Evolutionary conservation across 2,113 vertebrate species (phyloP).

Genomic region (Rhinopithecus roxellana): DNA sequence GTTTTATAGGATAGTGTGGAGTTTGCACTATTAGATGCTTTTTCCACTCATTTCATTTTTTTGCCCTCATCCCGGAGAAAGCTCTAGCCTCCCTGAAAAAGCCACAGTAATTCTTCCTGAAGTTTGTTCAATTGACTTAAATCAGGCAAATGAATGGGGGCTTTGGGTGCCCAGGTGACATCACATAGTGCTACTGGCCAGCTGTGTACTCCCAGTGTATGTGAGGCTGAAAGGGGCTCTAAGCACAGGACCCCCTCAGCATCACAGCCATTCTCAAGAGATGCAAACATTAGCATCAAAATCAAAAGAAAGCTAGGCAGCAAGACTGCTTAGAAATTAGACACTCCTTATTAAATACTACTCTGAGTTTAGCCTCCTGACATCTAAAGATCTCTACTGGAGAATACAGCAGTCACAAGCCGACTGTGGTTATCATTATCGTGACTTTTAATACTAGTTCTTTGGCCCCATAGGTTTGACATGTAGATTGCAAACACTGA

Average conservation of each 20-base stretch:
- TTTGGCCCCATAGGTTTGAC: not conserved
- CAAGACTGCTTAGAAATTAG: not conserved
- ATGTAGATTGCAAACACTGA: not conserved
- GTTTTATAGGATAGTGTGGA: not conserved
- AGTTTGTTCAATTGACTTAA: slow-evolving; percentile 97
- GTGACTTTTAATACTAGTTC: not conserved
- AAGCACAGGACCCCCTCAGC: not conserved
- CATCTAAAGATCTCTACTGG: not conserved
- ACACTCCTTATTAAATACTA: not conserved
- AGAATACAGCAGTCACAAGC: not conserved
- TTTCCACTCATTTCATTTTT: not conserved
- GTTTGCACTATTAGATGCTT: not conserved
- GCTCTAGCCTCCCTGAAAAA: slow-evolving; percentile 93
- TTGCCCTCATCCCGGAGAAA: slow-evolving; percentile 81
- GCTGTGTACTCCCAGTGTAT: slow-evolving; percentile 87
- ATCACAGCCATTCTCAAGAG: not conserved
- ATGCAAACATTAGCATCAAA: not conserved
- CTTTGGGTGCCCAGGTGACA: slow-evolving; percentile 90
- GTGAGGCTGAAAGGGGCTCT: not conserved
- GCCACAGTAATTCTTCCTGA: slow-evolving; percentile 93
- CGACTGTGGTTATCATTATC: not conserved
- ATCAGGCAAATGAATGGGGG: slow-evolving; percentile 95
- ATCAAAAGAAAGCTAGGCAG: not conserved
- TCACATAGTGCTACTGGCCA: slow-evolving; percentile 90
- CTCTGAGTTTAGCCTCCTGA: not conserved